Percentiles rank a stretch among this genome's conserved stretches.
These are phyloP conservation scores for Drosophila engyochracea DNA, from an alignment of 2,888 invertebrate genomes.

Conservation along the genomic window DNA sequence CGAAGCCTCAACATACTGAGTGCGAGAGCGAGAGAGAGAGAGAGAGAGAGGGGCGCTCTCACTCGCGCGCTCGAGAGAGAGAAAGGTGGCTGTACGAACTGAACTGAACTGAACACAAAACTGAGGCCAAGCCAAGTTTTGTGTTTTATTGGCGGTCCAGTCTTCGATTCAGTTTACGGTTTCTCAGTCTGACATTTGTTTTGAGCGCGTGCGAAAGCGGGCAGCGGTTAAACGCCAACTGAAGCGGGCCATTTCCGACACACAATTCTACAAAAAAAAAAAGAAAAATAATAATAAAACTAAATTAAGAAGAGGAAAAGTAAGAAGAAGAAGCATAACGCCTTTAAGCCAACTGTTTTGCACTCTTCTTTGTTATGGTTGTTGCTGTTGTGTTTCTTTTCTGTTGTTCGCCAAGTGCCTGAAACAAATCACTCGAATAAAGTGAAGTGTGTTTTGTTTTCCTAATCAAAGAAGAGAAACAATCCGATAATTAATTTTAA, in stretches of 20 bases:
- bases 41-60: background rate
- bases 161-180: conserved; percentile 63
- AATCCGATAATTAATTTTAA: background rate
- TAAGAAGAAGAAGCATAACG: background rate
- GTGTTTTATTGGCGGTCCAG: conserved; percentile 45
- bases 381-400: background rate
- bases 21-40: background rate
- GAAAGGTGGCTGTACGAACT: conserved; percentile 11
- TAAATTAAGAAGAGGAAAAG: background rate
- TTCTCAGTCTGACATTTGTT: conserved; percentile 77
- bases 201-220: conserved; percentile 73
- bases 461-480: background rate
- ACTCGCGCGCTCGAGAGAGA: background rate
- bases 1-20: conserved; percentile 8
- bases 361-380: background rate
- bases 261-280: background rate
- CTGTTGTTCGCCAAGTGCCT: conserved; percentile 27
- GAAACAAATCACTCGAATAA: conserved; percentile 3
- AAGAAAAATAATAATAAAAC: background rate
- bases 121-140: conserved; percentile 57
- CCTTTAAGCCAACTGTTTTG: conserved; percentile 1
- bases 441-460: conserved; percentile 23
- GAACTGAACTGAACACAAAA: conserved; percentile 21
- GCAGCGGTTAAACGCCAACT: conserved; percentile 35
- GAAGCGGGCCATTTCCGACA: conserved; percentile 11